Evolutionary conservation across 2,888 invertebrate genomes (phyloP).

Genomic region (Ctena decussata): DNA sequence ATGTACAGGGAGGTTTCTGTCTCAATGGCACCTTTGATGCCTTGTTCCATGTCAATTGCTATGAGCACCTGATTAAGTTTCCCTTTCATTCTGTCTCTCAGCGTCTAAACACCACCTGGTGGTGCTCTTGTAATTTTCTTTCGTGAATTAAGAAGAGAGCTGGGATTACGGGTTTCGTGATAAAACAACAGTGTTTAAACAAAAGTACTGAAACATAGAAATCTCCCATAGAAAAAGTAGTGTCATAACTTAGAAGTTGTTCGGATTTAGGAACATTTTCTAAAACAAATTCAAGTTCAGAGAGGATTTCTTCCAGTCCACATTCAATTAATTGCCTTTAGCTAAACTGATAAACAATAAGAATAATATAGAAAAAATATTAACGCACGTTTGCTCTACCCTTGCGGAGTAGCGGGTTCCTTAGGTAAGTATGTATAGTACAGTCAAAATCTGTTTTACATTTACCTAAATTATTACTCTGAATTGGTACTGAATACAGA

Average conservation of each 20-base stretch:
- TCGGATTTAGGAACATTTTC: background rate
- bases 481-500: too few species aligned
- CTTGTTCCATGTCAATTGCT: too few species aligned
- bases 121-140: too few species aligned
- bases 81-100: background rate
- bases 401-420: too few species aligned
- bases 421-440: too few species aligned
- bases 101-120: background rate
- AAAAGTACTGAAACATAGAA: background rate
- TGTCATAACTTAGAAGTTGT: conserved; percentile 15
- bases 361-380: too few species aligned
- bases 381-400: too few species aligned
- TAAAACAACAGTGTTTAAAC: background rate
- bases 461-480: too few species aligned
- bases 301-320: background rate
- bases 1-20: background rate
- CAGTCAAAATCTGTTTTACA: too few species aligned
- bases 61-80: background rate
- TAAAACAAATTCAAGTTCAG: background rate
- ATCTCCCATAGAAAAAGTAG: conserved; percentile 15
- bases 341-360: too few species aligned
- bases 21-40: too few species aligned
- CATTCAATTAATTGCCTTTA: background rate
- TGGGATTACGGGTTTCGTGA: background rate
- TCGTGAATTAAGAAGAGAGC: conserved; percentile 1